phyloP scores from a whole-genome alignment of 2,797 vertebrate species.

The Chrysolophus pictus region DNA sequence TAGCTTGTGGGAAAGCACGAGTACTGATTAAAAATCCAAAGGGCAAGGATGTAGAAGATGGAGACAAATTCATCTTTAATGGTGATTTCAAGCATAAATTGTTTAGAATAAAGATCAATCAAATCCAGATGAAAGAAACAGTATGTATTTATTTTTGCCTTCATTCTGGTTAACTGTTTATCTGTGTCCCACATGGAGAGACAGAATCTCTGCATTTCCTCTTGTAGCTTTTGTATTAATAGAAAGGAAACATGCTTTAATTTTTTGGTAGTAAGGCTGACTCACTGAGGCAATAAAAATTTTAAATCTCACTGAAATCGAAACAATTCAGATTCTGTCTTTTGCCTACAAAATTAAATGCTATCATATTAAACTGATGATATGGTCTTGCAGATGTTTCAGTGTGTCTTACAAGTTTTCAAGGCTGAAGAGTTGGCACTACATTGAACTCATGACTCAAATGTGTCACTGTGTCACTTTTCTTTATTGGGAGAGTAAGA shows the following conservation, averaged over 20 bases:
- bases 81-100: conserved; percentile 84
- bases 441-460: background rate
- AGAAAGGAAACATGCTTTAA: background rate
- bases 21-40: conserved; percentile 83
- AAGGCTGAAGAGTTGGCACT: background rate
- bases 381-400: background rate
- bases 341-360: background rate
- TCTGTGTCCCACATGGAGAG: background rate
- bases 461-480: background rate
- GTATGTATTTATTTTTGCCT: conserved; percentile 71
- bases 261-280: background rate
- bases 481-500: background rate
- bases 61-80: conserved; percentile 82
- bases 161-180: background rate
- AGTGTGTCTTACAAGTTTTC: background rate
- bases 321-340: background rate
- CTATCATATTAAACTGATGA: background rate
- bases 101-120: conserved; percentile 87
- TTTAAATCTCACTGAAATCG: background rate
- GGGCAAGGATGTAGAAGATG: conserved; percentile 83
- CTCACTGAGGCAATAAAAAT: background rate
- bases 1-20: conserved; percentile 85
- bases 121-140: conserved; percentile 88
- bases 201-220: background rate
- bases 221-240: background rate